Base-by-base conservation (phyloP, 1,140 invertebrate genomes). In the Trachymyrmex cornetzi region DNA sequence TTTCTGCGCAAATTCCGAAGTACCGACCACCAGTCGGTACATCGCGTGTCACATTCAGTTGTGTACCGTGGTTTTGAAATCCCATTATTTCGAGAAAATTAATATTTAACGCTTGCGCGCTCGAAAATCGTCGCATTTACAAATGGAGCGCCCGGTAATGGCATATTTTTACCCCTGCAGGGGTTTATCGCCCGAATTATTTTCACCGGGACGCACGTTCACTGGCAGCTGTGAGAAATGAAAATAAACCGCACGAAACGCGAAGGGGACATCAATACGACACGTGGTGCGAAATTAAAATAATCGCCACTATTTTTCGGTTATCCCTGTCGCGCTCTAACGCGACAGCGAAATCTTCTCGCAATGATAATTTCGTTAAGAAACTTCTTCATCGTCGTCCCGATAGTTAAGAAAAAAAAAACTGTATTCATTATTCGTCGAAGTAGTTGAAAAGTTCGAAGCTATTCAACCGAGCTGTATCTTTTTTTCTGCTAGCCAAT, bases 21-120 rank as follows among this genome's bases (percentile, higher is more conserved):
- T 75, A 84, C 38, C 55, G 38, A 75, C 38, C 55, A 53, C 80
- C 34, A 72, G 67, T 84, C 80, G 64, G 55, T 55, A 69, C 64
- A 86, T 86, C 84, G 74, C 61, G 84, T 80, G 84, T 80, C 75
- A 86, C 61, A 80, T 86, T 79, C 84, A 67, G 74, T 55, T 86
- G 85, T 82, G 77, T 81, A 38, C 55, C 69, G 69, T 84, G 80
- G 69, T 84, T 84, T 84, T 84, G 80, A 84, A 84, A 84, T 84
- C 80, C 80, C 80, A 84, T 84, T 84, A 84, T 84, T 84, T 69
- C 80, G 80, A 84, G 80, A 84, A 84, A 84, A 84, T 84, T 84
- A 84, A 84, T 84, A 84, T 84, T 84, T 84, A 84, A 84, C 80
- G 80, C 69, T 84, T 61, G 55, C 71, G 69, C 80, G 80, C 80